A percentile compares a stretch with the other conserved stretches of the same genome.
phyloP scores from a whole-genome alignment of 2,888 invertebrate genomes.

The Aphodius sticticus region DNA sequence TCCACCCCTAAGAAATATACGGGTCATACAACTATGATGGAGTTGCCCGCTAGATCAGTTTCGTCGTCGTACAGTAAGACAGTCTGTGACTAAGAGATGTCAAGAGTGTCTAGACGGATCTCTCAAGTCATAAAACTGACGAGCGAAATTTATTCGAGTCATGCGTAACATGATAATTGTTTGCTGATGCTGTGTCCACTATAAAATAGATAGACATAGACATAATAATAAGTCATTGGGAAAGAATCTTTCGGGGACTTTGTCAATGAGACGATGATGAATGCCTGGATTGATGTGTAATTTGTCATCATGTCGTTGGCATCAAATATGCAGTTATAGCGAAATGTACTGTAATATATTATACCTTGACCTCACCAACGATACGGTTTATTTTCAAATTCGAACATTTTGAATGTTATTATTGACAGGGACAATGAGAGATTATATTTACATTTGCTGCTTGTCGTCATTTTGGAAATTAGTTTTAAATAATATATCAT shows the following conservation, averaged over 20 bases:
- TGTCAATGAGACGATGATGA: not conserved
- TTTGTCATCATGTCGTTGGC: too few relatives aligned
- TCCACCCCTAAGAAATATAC: not conserved
- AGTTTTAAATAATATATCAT: too few relatives aligned
- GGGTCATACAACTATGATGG: not conserved
- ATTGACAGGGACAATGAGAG: too few relatives aligned
- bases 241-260: not conserved
- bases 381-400: too few relatives aligned
- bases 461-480: too few relatives aligned
- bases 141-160: not conserved
- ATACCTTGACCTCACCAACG: too few relatives aligned
- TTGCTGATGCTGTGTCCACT: not conserved
- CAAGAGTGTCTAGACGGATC: not conserved
- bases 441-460: too few relatives aligned
- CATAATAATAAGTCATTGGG: conserved; percentile 4
- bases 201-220: not conserved
- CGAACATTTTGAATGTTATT: too few relatives aligned
- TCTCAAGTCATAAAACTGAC: not conserved
- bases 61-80: not conserved
- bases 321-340: too few relatives aligned
- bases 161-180: conserved; percentile 4
- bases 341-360: too few relatives aligned
- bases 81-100: not conserved
- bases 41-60: not conserved
- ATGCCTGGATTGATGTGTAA: too few relatives aligned